These are phyloP conservation scores for Caiman crocodilus DNA, from an alignment of 2,797 vertebrate genomes.

Conservation along the genomic window DNA sequence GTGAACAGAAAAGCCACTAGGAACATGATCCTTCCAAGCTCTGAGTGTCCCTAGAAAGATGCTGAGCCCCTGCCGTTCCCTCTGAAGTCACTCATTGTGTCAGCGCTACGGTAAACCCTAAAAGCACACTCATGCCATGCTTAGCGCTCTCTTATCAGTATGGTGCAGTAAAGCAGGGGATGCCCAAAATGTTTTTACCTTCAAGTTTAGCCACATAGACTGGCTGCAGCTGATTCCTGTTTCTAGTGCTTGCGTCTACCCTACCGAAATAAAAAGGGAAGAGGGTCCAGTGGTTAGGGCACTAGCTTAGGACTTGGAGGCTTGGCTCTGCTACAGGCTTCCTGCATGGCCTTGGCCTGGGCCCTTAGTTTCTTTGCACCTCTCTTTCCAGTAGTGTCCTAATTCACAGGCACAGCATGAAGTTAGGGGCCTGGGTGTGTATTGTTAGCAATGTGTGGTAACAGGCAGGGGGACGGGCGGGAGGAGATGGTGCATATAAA, in stretches of 20 bases:
- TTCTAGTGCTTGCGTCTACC: not conserved
- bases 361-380: slow-evolving; percentile 44
- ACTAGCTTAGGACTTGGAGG: not conserved
- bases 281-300: rapidly evolving
- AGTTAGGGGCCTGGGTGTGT: slow-evolving; percentile 46
- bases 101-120: not conserved
- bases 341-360: slow-evolving; percentile 13
- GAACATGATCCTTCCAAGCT: not conserved
- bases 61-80: not conserved
- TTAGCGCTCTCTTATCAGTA: not conserved
- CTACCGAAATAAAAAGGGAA: not conserved
- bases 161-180: too few relatives aligned
- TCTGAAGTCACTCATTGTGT: rapidly evolving
- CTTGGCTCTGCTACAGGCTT: slow-evolving; percentile 3
- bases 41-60: rapidly evolving
- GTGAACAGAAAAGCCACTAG: too few relatives aligned
- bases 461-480: too few relatives aligned
- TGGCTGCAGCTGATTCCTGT: not conserved
- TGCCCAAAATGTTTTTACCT: too few relatives aligned
- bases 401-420: not conserved
- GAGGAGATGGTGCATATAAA: not conserved
- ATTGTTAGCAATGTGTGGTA: not conserved
- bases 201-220: not conserved
- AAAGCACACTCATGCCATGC: not conserved
- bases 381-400: slow-evolving; percentile 3